Percentiles rank a stretch among this genome's conserved stretches.
These are phyloP conservation scores for Hypothenemus hampei DNA, from an alignment of 1,140 invertebrate species.

Conservation along the genomic window DNA sequence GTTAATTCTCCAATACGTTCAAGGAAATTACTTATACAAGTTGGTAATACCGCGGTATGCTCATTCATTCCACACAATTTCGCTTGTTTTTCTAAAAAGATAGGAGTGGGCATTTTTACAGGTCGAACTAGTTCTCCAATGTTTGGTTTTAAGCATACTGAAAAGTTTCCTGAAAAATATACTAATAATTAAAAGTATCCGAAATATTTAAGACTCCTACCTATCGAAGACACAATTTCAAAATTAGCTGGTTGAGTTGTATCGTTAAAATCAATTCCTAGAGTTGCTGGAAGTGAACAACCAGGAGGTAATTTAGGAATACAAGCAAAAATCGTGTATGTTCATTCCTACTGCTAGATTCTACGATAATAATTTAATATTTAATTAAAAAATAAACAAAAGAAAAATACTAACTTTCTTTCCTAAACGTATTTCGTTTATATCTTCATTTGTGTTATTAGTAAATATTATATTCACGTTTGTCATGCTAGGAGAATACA, in stretches of 20 bases:
- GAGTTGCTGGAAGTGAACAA: conserved; percentile 56
- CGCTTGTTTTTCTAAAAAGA: conserved; percentile 72
- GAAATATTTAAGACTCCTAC: conserved; percentile 38
- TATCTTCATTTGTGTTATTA: conserved; percentile 64
- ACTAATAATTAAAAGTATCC: not conserved
- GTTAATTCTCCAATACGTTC: conserved; percentile 68
- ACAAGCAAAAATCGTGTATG: conserved; percentile 77
- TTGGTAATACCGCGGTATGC: conserved; percentile 50
- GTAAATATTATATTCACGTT: conserved; percentile 78
- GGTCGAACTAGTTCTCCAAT: conserved; percentile 87
- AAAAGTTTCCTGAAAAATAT: conserved; percentile 48
- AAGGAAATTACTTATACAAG: conserved; percentile 49
- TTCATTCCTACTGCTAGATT: conserved; percentile 66
- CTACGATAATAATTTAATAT: conserved; percentile 42
- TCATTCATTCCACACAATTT: conserved; percentile 90
- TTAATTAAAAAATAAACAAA: conserved; percentile 19
- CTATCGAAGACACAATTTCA: conserved; percentile 64
- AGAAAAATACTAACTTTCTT: conserved; percentile 57
- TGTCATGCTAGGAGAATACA: conserved; percentile 79
- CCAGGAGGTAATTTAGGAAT: conserved; percentile 58
- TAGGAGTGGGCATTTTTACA: conserved; percentile 68
- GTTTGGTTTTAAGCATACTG: conserved; percentile 70
- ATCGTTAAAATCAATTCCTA: conserved; percentile 93
- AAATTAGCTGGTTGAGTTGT: conserved; percentile 83
- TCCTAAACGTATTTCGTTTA: conserved; percentile 68